These are phyloP conservation scores for Corvus cornix DNA, from an alignment of 2,113 vertebrate species.

Conservation along the genomic window DNA sequence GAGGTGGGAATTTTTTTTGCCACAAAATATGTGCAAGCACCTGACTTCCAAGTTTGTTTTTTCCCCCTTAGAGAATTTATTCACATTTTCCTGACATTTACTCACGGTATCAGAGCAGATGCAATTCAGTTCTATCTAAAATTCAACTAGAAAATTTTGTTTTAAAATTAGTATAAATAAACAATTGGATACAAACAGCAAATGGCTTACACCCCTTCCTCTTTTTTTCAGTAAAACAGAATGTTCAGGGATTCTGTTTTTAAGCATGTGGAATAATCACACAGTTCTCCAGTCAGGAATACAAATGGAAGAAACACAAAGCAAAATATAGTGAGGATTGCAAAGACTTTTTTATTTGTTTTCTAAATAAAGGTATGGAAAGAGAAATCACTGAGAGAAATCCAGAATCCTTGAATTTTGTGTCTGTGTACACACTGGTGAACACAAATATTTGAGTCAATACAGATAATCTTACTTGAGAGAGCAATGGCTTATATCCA, in stretches of 20 bases:
- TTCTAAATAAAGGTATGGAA: neutral
- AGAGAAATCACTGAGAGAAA: neutral
- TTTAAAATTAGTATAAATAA: neutral
- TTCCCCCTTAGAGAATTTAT: neutral
- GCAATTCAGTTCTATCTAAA: neutral
- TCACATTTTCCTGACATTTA: neutral
- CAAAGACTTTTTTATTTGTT: neutral
- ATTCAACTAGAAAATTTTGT: neutral
- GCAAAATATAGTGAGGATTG: neutral
- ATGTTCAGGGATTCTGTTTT: neutral
- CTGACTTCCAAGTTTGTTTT: neutral
- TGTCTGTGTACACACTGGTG: neutral
- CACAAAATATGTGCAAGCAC: neutral
- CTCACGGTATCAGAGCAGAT: neutral
- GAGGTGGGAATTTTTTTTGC: neutral
- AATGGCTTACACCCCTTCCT: rapidly evolving
- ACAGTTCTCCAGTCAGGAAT: neutral
- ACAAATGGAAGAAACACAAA: neutral
- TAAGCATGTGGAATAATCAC: neutral
- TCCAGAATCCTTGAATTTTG: neutral
- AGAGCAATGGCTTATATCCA: neutral
- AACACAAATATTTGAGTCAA: neutral
- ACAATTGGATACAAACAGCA: neutral
- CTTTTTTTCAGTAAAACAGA: neutral
- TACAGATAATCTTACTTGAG: neutral